Conservation (phyloP, 1,140 invertebrate genomes). For the Pseudomyrmex concolor region DNA sequence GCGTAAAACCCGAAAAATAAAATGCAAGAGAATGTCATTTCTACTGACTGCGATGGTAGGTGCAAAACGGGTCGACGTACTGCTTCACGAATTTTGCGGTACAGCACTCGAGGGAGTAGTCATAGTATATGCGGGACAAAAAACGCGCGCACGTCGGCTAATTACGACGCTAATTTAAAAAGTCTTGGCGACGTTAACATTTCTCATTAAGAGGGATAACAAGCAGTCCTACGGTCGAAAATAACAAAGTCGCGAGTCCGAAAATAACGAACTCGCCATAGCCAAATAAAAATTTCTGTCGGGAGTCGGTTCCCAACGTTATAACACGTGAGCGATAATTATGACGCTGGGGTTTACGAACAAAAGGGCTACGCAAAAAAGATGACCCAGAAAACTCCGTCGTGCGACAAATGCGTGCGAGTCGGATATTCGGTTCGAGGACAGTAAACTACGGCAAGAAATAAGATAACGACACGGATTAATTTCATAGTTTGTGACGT, state of each 20-base stretch:
- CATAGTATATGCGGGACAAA: slow-evolving; percentile 13
- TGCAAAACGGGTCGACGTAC: slow-evolving; percentile 30
- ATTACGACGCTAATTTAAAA: slow-evolving; percentile 56
- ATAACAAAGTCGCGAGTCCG: slow-evolving; percentile 26
- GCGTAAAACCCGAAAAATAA: slow-evolving; percentile 11
- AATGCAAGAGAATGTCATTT: slow-evolving; percentile 41
- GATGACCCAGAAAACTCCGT: neutral
- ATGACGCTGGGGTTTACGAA: neutral
- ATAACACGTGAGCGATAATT: slow-evolving; percentile 27
- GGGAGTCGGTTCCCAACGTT: neutral
- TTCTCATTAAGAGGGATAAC: slow-evolving; percentile 47
- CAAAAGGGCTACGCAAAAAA: neutral
- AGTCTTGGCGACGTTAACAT: slow-evolving; percentile 53
- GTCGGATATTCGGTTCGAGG: neutral
- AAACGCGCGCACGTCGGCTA: slow-evolving; percentile 41
- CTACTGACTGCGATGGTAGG: neutral
- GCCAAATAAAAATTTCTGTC: slow-evolving; percentile 7
- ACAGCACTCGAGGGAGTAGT: neutral
- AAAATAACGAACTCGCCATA: slow-evolving; percentile 29
- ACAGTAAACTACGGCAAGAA: neutral
- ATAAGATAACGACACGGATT: slow-evolving; percentile 1
- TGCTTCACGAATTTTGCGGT: slow-evolving; percentile 13
- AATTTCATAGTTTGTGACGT: neutral
- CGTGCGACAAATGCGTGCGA: neutral
- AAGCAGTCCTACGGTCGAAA: slow-evolving; percentile 24